Evolutionary conservation across 35 echinoderm and acorn worm genomes (phyloP).

Genomic region (Diadema setosum): DNA sequence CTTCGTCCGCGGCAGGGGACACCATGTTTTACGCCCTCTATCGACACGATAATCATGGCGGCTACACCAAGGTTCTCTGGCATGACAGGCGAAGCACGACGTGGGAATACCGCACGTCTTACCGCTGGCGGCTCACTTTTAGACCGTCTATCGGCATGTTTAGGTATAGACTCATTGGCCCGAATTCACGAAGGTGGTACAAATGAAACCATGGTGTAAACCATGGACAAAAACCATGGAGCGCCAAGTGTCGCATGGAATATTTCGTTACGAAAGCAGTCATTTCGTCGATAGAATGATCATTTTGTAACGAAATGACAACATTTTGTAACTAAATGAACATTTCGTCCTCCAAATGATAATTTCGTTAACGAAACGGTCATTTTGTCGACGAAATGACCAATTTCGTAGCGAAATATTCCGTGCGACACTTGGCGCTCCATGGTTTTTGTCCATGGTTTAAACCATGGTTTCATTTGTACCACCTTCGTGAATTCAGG

Average conservation of each 20-base stretch:
- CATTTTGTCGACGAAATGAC: no score
- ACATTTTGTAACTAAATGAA: no score
- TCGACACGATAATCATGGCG: constrained; percentile 1
- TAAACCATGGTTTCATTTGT: no score
- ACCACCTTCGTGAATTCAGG: no score
- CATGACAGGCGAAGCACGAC: constrained; percentile 63
- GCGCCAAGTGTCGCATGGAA: not conserved
- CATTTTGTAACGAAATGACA: no score
- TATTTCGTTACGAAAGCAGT: not conserved
- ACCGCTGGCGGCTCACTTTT: constrained; percentile 57
- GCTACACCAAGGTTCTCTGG: constrained; percentile 61
- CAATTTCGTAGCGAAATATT: no score
- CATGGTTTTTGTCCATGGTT: no score
- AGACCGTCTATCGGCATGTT: constrained; percentile 70
- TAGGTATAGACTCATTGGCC: constrained; percentile 12
- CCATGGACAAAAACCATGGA: not conserved
- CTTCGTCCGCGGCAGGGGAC: not conserved
- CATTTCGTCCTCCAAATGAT: no score
- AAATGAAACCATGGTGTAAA: not conserved
- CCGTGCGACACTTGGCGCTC: no score
- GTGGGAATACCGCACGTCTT: constrained; percentile 68
- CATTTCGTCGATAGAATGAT: not conserved
- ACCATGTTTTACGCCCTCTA: constrained; percentile 52
- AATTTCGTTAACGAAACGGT: no score
- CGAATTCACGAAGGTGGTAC: not conserved